These are phyloP conservation scores for Lepus americanus DNA, from an alignment of 2,113 vertebrate species.

Conservation along the genomic window DNA sequence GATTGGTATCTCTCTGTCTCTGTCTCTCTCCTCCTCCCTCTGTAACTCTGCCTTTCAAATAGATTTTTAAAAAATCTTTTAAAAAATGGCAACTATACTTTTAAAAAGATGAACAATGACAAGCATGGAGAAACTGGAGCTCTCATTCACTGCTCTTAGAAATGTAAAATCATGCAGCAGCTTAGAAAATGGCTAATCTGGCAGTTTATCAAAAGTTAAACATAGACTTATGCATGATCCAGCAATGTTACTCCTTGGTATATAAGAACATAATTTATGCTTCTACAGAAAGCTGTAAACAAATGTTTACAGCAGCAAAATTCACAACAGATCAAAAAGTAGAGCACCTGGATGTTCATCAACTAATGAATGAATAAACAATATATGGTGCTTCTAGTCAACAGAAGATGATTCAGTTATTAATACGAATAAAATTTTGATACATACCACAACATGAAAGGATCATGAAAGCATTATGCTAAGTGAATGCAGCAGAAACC, in stretches of 20 bases:
- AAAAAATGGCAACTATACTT: neutral
- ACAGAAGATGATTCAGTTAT: neutral
- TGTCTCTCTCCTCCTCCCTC: too few relatives aligned
- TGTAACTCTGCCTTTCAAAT: too few relatives aligned
- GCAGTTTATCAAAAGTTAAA: conserved; percentile 33
- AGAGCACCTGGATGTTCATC: neutral
- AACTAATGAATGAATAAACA: neutral
- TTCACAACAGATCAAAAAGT: neutral
- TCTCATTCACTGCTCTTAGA: neutral
- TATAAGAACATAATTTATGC: neutral
- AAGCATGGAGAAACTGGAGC: neutral
- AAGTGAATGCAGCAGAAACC: neutral
- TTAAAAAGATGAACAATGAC: neutral
- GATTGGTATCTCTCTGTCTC: too few relatives aligned
- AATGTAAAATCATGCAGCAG: neutral
- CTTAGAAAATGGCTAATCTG: conserved; percentile 35
- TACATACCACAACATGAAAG: neutral
- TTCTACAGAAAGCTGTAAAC: neutral
- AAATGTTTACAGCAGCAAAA: neutral
- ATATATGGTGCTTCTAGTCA: neutral
- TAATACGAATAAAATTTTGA: neutral
- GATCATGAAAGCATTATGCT: neutral
- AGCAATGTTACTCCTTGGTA: neutral
- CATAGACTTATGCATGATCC: neutral
- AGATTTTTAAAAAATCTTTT: too few relatives aligned